Evolutionary conservation across 2,797 vertebrate genomes (phyloP).

Genomic region (Threskiornis aethiopicus): DNA sequence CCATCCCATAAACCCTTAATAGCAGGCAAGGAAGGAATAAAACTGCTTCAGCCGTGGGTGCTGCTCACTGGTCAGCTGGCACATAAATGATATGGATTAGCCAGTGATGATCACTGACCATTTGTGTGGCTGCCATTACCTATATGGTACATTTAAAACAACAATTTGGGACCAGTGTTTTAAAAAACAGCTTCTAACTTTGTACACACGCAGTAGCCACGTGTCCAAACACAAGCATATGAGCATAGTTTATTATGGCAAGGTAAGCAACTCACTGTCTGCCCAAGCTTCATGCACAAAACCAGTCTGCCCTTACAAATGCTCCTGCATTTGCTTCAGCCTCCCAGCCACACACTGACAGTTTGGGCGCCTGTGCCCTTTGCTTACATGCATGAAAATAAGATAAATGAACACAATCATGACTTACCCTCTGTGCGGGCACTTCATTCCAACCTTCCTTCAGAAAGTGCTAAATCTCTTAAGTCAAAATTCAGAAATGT

Average conservation of each 20-base stretch:
- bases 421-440: background rate
- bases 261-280: background rate
- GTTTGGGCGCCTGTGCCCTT: background rate
- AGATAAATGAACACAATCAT: rapidly evolving
- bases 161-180: background rate
- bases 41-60: background rate
- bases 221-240: background rate
- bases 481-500: background rate
- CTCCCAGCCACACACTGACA: background rate
- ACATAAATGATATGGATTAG: background rate
- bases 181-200: background rate
- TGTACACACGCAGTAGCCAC: background rate
- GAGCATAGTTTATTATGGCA: background rate
- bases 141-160: background rate
- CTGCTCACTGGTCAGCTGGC: background rate
- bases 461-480: background rate
- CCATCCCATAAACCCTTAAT: background rate
- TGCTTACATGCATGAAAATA: background rate
- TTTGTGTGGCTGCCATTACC: background rate
- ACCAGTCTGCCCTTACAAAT: background rate
- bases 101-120: background rate
- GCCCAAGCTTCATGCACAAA: background rate
- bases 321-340: background rate
- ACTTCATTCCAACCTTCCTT: background rate
- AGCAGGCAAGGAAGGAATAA: background rate